Base-by-base conservation (phyloP, 2,888 invertebrate species). In the Cetonia aurata region DNA sequence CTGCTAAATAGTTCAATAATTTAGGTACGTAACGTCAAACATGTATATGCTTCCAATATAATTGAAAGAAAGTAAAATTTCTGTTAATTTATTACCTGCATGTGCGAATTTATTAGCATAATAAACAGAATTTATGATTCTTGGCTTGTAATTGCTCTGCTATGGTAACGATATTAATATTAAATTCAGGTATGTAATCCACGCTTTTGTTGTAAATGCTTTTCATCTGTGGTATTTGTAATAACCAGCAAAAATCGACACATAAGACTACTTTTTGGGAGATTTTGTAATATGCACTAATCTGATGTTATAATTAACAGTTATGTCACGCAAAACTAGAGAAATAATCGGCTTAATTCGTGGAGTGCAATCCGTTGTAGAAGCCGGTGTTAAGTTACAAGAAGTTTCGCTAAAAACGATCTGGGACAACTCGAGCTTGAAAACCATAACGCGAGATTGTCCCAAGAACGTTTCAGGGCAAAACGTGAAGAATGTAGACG, bases 351-450 rank as follows among this genome's bases (percentile, higher is more conserved):
- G 89, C 52, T 86, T 94, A 72, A 79, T 94, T 75, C 88, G 89
- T 80, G 93, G 94, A 52, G 83, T 91, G 69, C 90, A 92, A 78
- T 85, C 89, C 57, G 90, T 95, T 65, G 85, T 88, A 46, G 89
- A 90, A 79, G 92, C 93, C 52, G 86, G 90, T 60, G 79, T 88
- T 19, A 90, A 89, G 80, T 83, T 91, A 71, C 92, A 94, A 81
- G 88, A 90, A 79, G 86, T 89, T 74, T 84, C 87, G 73, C 80
- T 89, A 69, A 89, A 86, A 80, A 84, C 87, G 75, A 82, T 91
- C 76, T 90, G 93, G 89, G 86, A 87, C 82, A 92, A 92, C 83
- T 93, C 93, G 15, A 92, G 90, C 81, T 77, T 93, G 50, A 90
- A 87, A 79, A 86, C 87, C 56, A 76, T 86, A 19, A 33, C 52